Evolutionary conservation across 2,888 invertebrate genomes (phyloP).

Genomic region (Trachelus stipa): DNA sequence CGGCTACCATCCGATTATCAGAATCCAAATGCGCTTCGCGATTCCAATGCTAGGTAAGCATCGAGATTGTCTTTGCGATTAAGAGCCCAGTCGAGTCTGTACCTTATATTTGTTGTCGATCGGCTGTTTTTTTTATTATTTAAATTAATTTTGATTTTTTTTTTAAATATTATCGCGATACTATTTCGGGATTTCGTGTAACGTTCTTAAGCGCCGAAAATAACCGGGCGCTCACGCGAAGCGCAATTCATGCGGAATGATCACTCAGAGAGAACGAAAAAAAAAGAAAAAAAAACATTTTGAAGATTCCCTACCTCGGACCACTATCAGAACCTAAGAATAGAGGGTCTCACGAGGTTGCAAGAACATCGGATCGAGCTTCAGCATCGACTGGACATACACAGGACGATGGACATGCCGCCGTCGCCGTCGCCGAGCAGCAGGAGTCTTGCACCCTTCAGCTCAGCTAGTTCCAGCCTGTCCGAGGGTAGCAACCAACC

Average conservation of each 20-base stretch:
- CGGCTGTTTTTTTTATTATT: neutral
- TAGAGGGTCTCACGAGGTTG: conserved; percentile 64
- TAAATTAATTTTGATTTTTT: conserved; percentile 1
- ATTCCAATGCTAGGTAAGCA: conserved; percentile 63
- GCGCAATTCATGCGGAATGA: neutral
- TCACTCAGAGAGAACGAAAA: neutral
- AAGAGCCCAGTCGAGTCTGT: neutral
- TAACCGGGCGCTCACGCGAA: neutral
- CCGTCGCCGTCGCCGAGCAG: conserved; percentile 90
- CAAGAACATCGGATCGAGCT: conserved; percentile 65
- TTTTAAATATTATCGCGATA: neutral
- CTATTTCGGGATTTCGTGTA: neutral
- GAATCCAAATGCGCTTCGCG: conserved; percentile 58
- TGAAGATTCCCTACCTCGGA: conserved; percentile 63
- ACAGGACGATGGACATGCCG: conserved; percentile 70
- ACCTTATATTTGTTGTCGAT: neutral
- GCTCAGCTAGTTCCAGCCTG: conserved; percentile 90
- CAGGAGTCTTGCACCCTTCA: conserved; percentile 83
- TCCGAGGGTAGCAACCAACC: conserved; percentile 75
- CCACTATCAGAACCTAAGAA: conserved; percentile 65
- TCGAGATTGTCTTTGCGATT: conserved; percentile 60
- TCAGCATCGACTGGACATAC: conserved; percentile 64
- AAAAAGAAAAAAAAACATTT: conserved; percentile 31
- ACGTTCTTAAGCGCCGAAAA: neutral
- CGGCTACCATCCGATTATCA: conserved; percentile 62